These are phyloP conservation scores for Meliscaeva auricollis DNA, from an alignment of 2,888 invertebrate species.

Conservation along the genomic window DNA sequence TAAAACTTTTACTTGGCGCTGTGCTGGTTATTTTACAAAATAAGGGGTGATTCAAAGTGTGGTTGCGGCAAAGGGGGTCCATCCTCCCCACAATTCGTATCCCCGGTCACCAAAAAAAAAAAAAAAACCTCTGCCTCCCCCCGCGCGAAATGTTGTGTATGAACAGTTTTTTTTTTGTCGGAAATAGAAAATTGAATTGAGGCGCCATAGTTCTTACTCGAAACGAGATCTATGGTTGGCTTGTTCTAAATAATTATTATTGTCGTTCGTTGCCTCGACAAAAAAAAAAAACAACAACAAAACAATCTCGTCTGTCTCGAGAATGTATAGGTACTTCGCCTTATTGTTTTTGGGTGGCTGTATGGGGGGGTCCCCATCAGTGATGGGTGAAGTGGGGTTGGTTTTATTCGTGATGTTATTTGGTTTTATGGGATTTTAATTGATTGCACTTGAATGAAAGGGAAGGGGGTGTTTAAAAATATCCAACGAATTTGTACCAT, in stretches of 20 bases:
- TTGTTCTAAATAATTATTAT: conserved; percentile 57
- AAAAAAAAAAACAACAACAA: neutral
- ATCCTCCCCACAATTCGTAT: neutral
- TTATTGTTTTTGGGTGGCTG: conserved; percentile 8
- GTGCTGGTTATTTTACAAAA: conserved; percentile 7
- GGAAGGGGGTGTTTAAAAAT: neutral
- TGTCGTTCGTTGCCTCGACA: conserved; percentile 13
- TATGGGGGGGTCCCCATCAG: neutral
- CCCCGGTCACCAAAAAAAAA: too few species aligned
- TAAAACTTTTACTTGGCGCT: conserved; percentile 32
- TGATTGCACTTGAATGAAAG: conserved; percentile 40
- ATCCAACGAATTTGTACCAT: neutral
- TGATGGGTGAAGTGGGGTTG: conserved; percentile 9
- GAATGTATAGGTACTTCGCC: conserved; percentile 18
- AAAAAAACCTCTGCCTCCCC: neutral
- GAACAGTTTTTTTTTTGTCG: conserved; percentile 36
- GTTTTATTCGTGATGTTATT: conserved; percentile 52
- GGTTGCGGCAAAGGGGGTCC: neutral
- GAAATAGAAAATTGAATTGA: conserved; percentile 75
- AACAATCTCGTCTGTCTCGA: neutral
- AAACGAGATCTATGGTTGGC: conserved; percentile 64
- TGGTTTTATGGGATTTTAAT: conserved; percentile 71
- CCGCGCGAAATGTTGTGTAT: conserved; percentile 25
- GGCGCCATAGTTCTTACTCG: conserved; percentile 75
- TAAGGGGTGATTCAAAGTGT: neutral